Percentiles rank a stretch among this genome's conserved stretches.
phyloP scores from a whole-genome alignment of 2,797 vertebrate species.

The Zenarchopterus dispar region DNA sequence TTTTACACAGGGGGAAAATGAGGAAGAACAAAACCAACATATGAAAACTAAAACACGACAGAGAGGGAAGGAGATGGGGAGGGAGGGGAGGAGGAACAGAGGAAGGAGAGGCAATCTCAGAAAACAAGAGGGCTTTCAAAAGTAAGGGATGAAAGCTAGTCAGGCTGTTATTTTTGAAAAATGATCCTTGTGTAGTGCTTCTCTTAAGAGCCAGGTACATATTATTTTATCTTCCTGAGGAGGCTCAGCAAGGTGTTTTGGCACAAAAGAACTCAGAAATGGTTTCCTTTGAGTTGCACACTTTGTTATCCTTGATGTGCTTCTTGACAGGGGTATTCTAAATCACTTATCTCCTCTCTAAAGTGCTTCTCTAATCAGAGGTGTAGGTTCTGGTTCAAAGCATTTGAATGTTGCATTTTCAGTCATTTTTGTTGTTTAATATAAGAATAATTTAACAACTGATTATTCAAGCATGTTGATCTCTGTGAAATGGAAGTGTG shows the following conservation, averaged over 20 bases:
- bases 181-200: slow-evolving; percentile 82
- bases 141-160: slow-evolving; percentile 84
- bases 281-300: slow-evolving; percentile 58
- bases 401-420: slow-evolving; percentile 15
- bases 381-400: slow-evolving; percentile 9
- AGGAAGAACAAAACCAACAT: slow-evolving; percentile 81
- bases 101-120: slow-evolving; percentile 78
- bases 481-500: slow-evolving; percentile 6
- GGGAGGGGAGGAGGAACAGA: slow-evolving; percentile 61
- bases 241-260: slow-evolving; percentile 65
- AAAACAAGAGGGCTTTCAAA: slow-evolving; percentile 85
- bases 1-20: slow-evolving; percentile 82
- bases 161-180: slow-evolving; percentile 83
- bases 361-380: slow-evolving; percentile 33
- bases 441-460: slow-evolving; percentile 20
- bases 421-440: slow-evolving; percentile 8
- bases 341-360: slow-evolving; percentile 33
- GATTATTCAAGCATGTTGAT: slow-evolving; percentile 15
- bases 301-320: slow-evolving; percentile 55
- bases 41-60: slow-evolving; percentile 82
- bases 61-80: slow-evolving; percentile 42
- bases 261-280: slow-evolving; percentile 38
- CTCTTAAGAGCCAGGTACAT: slow-evolving; percentile 80
- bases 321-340: slow-evolving; percentile 48
- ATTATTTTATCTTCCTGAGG: slow-evolving; percentile 79